A percentile compares a stretch with the other conserved stretches of the same genome.
Conservation (phyloP, 2,113 vertebrate genomes). For the Emydura subglobosa region DNA sequence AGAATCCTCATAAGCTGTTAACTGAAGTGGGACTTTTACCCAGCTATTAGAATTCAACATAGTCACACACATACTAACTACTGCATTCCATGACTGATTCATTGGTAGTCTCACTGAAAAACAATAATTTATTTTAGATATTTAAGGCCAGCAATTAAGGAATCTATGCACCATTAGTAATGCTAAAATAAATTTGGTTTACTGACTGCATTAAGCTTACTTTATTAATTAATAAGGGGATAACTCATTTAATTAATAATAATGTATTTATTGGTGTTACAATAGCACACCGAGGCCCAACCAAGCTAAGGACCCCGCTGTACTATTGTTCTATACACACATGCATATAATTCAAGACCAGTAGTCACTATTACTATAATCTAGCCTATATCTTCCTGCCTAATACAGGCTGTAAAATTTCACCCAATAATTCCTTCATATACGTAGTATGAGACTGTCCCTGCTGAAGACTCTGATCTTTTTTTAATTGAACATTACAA, state of each 20-base stretch:
- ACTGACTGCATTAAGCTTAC: background rate
- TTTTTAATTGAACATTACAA: background rate
- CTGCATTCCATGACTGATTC: background rate
- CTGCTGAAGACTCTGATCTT: background rate
- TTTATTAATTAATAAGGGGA: background rate
- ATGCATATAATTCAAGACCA: background rate
- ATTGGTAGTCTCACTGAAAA: background rate
- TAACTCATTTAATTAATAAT: background rate
- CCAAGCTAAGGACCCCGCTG: background rate
- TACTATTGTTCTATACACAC: background rate
- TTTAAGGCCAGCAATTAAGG: background rate
- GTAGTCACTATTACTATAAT: background rate
- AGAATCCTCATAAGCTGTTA: background rate
- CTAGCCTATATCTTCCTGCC: background rate
- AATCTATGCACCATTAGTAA: background rate
- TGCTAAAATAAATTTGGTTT: background rate
- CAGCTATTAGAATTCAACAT: background rate
- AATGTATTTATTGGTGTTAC: background rate
- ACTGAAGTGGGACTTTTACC: background rate
- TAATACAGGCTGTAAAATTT: background rate
- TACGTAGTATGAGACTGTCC: background rate
- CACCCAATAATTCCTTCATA: background rate
- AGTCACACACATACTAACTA: background rate
- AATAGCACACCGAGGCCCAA: background rate
- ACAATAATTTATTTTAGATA: background rate